A percentile compares a stretch with the other conserved stretches of the same genome.
Evolutionary conservation across 2,113 vertebrate genomes (phyloP).

Genomic region (Mustela nigripes): DNA sequence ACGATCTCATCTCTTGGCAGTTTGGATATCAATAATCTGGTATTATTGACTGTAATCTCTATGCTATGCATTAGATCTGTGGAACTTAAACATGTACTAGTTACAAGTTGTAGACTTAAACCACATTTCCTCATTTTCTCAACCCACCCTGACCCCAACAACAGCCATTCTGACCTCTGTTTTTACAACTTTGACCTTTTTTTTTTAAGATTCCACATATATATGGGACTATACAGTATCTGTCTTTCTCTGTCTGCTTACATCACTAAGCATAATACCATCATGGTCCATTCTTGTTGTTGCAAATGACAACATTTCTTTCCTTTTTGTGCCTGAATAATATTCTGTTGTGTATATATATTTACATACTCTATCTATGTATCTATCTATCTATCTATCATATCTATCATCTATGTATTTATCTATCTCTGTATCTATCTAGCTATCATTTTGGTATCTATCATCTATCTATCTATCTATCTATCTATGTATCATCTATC

Average conservation of each 20-base stretch:
- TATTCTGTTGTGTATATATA: not conserved
- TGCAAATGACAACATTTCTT: not conserved
- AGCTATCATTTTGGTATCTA: no score
- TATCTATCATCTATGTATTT: no score
- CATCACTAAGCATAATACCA: accelerated
- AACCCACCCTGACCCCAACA: accelerated
- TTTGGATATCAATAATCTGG: not conserved
- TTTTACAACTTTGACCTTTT: no score
- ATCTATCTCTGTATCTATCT: no score
- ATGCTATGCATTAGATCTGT: accelerated
- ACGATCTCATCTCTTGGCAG: not conserved
- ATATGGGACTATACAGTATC: no score
- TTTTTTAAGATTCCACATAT: not conserved
- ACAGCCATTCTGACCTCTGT: not conserved
- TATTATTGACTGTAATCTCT: not conserved
- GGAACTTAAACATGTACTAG: not conserved
- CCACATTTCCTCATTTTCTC: not conserved
- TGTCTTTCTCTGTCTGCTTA: not conserved
- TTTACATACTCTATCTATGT: not conserved
- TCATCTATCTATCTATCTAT: no score
- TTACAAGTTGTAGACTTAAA: not conserved
- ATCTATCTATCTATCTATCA: no score
- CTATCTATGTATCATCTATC: no score
- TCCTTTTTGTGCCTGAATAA: not conserved
- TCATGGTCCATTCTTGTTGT: no score